These are phyloP conservation scores for Aspidapion aeneum DNA, from an alignment of 2,888 invertebrate species.

Conservation along the genomic window DNA sequence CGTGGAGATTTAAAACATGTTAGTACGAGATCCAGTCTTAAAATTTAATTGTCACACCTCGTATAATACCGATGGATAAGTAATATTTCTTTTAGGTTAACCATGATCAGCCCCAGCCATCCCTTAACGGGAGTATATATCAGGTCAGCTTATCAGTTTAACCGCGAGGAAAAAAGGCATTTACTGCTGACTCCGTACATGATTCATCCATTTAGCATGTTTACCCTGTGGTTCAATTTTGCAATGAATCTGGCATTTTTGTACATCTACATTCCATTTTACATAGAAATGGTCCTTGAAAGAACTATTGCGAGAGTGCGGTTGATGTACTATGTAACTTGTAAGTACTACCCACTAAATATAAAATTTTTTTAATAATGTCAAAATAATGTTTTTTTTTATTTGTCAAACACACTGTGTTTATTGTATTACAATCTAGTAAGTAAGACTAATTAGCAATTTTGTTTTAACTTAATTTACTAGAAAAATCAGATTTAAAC, in stretches of 20 bases:
- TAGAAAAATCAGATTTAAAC: too few species aligned
- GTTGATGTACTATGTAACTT: background rate
- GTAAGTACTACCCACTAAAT: too few species aligned
- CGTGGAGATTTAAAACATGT: too few species aligned
- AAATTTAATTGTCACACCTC: too few species aligned
- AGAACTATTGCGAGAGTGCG: background rate
- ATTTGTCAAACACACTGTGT: too few species aligned
- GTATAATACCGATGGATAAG: too few species aligned
- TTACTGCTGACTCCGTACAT: constrained; percentile 11
- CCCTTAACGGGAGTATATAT: constrained; percentile 14
- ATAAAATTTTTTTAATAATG: too few species aligned
- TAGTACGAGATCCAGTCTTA: too few species aligned
- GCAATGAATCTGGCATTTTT: background rate
- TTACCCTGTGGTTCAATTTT: constrained; percentile 1
- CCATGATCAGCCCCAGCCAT: constrained; percentile 14
- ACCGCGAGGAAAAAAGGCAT: constrained; percentile 14
- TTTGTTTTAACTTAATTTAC: too few species aligned
- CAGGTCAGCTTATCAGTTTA: constrained; percentile 5
- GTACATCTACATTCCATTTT: background rate
- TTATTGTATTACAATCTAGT: too few species aligned
- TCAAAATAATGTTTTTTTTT: too few species aligned
- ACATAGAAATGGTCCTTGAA: background rate
- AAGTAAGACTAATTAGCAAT: too few species aligned
- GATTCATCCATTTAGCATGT: constrained; percentile 21
- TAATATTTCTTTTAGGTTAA: constrained; percentile 11